These are phyloP conservation scores for Sinocyclocheilus rhinocerous DNA, from an alignment of 2,113 vertebrate genomes.

Conservation along the genomic window DNA sequence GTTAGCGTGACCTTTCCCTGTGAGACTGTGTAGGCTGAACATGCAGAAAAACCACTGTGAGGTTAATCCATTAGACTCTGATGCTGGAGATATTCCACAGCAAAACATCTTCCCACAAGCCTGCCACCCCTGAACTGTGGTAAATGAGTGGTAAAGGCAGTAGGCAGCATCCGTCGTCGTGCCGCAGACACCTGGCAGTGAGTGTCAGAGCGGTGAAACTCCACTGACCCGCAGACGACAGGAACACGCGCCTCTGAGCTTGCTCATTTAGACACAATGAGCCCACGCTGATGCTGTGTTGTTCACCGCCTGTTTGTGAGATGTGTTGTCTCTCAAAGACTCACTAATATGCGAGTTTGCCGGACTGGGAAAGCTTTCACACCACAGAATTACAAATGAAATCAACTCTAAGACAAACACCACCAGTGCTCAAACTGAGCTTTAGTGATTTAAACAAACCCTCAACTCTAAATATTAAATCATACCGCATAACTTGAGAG, in stretches of 20 bases:
- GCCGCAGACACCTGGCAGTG: neutral
- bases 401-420: neutral
- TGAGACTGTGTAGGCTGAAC: neutral
- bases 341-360: neutral
- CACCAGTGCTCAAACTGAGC: neutral
- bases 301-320: neutral
- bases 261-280: conserved; percentile 36
- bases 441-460: neutral
- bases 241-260: neutral
- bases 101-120: neutral
- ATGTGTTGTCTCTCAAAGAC: conserved; percentile 12
- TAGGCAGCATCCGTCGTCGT: neutral
- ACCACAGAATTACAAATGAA: neutral
- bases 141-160: neutral
- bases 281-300: conserved; percentile 16
- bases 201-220: neutral
- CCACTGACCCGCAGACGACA: neutral
- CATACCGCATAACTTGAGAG: neutral
- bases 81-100: neutral
- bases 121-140: neutral
- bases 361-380: neutral
- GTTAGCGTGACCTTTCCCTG: neutral
- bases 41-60: neutral
- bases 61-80: neutral
- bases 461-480: neutral